Conservation (phyloP, 2,113 vertebrate genomes). For the Siphamia tubifer region DNA sequence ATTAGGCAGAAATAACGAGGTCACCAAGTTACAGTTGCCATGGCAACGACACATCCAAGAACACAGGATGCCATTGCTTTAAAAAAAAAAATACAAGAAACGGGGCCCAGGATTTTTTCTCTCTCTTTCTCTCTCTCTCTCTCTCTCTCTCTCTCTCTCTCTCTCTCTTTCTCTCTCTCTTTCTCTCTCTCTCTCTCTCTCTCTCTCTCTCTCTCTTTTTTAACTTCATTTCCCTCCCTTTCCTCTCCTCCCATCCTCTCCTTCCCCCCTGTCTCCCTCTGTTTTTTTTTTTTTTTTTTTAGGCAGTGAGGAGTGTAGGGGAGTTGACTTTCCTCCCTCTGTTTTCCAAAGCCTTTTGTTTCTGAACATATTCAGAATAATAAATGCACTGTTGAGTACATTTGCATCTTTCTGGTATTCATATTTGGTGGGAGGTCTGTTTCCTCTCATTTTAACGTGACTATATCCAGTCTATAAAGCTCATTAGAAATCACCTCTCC, state of each 20-base stretch:
- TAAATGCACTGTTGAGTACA: constrained; percentile 65
- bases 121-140: constrained; percentile 5
- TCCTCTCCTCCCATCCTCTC: constrained; percentile 17
- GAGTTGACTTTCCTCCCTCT: constrained; percentile 63
- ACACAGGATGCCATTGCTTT: constrained; percentile 94
- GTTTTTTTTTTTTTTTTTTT: constrained; percentile 7
- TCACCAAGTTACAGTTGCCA: constrained; percentile 99
- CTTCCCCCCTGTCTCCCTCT: constrained; percentile 9
- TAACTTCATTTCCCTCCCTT: constrained; percentile 25
- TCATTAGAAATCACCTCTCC: constrained; percentile 51
- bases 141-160: constrained; percentile 24
- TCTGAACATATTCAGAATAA: constrained; percentile 70
- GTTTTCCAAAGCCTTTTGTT: constrained; percentile 69
- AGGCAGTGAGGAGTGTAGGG: constrained; percentile 30
- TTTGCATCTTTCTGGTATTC: constrained; percentile 71
- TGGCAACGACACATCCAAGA: constrained; percentile 99
- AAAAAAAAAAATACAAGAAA: constrained; percentile 64
- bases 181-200: constrained; percentile 20
- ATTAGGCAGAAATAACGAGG: constrained; percentile 99
- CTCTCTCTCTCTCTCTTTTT: background rate
- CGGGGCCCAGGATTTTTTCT: constrained; percentile 66
- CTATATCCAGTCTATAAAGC: constrained; percentile 38
- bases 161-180: constrained; percentile 23
- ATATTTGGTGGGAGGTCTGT: constrained; percentile 65
- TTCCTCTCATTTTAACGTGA: constrained; percentile 44